Evolutionary conservation across 1,140 invertebrate genomes (phyloP).

Genomic region (Heliconius hewitsoni): DNA sequence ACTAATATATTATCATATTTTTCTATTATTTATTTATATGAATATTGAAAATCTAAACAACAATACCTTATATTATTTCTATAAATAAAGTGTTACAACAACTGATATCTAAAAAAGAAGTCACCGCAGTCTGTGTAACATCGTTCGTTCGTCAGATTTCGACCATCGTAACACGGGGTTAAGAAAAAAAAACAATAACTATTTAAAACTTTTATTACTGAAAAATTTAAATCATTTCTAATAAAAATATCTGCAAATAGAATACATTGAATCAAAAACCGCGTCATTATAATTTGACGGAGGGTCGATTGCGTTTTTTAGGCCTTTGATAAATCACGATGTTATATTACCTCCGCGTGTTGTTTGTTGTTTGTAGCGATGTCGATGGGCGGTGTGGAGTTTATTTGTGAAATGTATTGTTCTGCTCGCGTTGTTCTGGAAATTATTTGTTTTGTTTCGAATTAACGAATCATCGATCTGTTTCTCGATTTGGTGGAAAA

Average conservation of each 20-base stretch:
- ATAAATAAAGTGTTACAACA: too few species aligned
- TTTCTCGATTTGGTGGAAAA: too few species aligned
- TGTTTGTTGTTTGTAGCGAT: not conserved
- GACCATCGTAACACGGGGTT: too few species aligned
- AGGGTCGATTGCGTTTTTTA: conserved; percentile 5
- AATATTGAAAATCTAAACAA: too few species aligned
- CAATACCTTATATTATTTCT: too few species aligned
- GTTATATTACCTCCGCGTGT: not conserved
- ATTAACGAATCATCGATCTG: not conserved
- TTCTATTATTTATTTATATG: too few species aligned
- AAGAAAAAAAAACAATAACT: too few species aligned
- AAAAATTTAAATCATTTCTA: not conserved
- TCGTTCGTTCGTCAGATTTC: too few species aligned
- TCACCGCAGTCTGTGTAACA: too few species aligned
- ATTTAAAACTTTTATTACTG: too few species aligned
- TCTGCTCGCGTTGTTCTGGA: not conserved
- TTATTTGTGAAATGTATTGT: conserved; percentile 12
- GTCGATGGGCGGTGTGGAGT: not conserved
- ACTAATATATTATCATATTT: too few species aligned
- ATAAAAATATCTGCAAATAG: not conserved
- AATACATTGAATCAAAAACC: not conserved
- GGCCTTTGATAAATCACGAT: conserved; percentile 4
- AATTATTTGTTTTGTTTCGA: conserved; percentile 5
- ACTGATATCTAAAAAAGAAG: too few species aligned
- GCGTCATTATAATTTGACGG: not conserved